Percentiles rank a stretch among this genome's conserved stretches.
phyloP scores from a whole-genome alignment of 1,140 invertebrate genomes.

The Pollicipes pollicipes region DNA sequence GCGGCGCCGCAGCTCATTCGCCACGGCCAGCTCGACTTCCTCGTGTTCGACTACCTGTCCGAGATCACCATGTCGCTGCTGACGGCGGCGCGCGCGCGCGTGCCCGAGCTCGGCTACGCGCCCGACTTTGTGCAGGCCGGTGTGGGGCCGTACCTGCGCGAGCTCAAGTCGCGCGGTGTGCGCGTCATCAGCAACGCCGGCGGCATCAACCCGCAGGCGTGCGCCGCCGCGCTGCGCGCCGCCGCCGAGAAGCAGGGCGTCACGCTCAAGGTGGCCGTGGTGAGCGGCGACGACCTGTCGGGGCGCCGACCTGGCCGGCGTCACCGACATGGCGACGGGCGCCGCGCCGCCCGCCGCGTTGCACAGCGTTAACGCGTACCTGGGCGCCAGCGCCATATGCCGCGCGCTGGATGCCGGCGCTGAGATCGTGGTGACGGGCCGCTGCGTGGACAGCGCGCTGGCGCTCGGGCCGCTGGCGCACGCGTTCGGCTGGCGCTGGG shows the following conservation, averaged over 20 bases:
- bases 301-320: slow-evolving; percentile 20
- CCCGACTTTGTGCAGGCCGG: slow-evolving; percentile 36
- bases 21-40: slow-evolving; percentile 30
- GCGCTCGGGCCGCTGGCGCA: slow-evolving; percentile 33
- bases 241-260: slow-evolving; percentile 26
- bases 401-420: slow-evolving; percentile 32
- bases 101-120: slow-evolving; percentile 31
- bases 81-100: slow-evolving; percentile 29
- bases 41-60: slow-evolving; percentile 36
- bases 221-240: slow-evolving; percentile 28
- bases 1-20: slow-evolving; percentile 32
- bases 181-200: slow-evolving; percentile 35
- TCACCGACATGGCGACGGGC: slow-evolving; percentile 25
- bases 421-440: slow-evolving; percentile 35
- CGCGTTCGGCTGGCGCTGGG: slow-evolving; percentile 29
- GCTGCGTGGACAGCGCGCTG: slow-evolving; percentile 36
- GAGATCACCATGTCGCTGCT: slow-evolving; percentile 39
- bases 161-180: slow-evolving; percentile 32
- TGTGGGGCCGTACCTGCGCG: slow-evolving; percentile 31
- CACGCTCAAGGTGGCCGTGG: slow-evolving; percentile 29
- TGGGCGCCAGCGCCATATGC: slow-evolving; percentile 33
- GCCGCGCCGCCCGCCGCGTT: slow-evolving; percentile 25
- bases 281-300: slow-evolving; percentile 31
- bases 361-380: slow-evolving; percentile 34
- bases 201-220: slow-evolving; percentile 34